phyloP scores from a whole-genome alignment of 2,113 vertebrate genomes.

The Lasiurus cinereus region DNA sequence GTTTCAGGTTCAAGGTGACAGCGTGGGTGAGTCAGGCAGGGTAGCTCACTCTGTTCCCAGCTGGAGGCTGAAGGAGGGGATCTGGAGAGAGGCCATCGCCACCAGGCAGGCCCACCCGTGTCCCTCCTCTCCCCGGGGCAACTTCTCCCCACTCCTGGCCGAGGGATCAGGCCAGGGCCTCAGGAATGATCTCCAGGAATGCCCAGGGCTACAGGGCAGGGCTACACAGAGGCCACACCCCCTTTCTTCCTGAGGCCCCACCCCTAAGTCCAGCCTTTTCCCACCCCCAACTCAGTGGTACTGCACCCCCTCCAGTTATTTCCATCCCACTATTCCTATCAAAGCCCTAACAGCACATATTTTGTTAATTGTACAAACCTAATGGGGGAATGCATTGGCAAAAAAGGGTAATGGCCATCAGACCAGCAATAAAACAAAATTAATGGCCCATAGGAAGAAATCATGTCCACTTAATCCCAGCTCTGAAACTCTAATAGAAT shows the following conservation, averaged over 20 bases:
- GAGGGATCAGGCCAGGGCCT: background rate
- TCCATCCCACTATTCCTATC: slow-evolving; percentile 82
- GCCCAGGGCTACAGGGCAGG: background rate
- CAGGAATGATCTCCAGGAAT: slow-evolving; percentile 16
- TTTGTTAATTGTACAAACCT: slow-evolving; percentile 90
- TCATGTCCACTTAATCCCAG: slow-evolving; percentile 90
- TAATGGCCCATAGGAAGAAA: slow-evolving; percentile 90
- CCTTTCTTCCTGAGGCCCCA: background rate
- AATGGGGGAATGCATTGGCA: slow-evolving; percentile 89
- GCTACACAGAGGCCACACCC: background rate
- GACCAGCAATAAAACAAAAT: slow-evolving; percentile 91
- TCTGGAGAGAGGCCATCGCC: background rate
- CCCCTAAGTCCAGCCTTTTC: background rate
- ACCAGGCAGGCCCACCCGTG: background rate
- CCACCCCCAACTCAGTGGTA: slow-evolving; percentile 37
- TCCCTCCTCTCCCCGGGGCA: background rate
- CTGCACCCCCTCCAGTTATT: slow-evolving; percentile 69
- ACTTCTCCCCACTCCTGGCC: background rate
- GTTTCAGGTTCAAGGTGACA: slow-evolving; percentile 7
- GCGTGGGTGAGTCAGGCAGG: fast-evolving
- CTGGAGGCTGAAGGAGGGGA: background rate
- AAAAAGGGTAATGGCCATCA: slow-evolving; percentile 89
- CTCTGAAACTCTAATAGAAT: slow-evolving; percentile 88
- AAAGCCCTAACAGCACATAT: slow-evolving; percentile 76
- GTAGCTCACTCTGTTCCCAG: background rate